phyloP scores from a whole-genome alignment of 2,797 vertebrate species.

The Mormyrops attenuatus region DNA sequence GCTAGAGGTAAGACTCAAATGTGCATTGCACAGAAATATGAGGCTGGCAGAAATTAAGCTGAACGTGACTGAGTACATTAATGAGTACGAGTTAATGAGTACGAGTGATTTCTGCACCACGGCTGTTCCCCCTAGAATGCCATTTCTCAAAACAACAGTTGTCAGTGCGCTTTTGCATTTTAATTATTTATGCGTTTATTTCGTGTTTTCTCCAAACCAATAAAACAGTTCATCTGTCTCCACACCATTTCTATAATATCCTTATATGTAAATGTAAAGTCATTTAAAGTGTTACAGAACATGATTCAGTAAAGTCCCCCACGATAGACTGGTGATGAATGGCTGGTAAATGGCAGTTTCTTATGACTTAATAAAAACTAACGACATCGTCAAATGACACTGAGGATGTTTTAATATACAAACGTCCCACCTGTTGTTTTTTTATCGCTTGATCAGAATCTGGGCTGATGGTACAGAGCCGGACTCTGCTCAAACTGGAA shows the following conservation, averaged over 20 bases:
- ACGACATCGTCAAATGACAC: background rate
- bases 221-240: background rate
- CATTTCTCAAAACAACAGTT: background rate
- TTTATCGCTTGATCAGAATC: slow-evolving; percentile 18
- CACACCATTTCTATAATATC: background rate
- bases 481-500: slow-evolving; percentile 30
- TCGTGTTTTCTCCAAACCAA: background rate
- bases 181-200: background rate
- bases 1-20: slow-evolving; percentile 14
- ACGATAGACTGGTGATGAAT: background rate
- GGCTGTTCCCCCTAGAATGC: background rate
- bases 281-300: background rate
- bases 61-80: background rate
- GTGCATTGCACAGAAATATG: background rate
- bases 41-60: background rate
- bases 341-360: background rate
- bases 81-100: too few species aligned
- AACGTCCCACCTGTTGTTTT: slow-evolving; percentile 6
- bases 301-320: background rate
- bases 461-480: slow-evolving; percentile 43
- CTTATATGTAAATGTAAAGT: background rate
- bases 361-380: background rate
- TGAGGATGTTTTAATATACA: background rate
- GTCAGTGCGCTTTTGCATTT: background rate
- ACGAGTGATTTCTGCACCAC: background rate